These are phyloP conservation scores for Apis mellifera DNA, from an alignment of 1,140 invertebrate genomes.

Conservation along the genomic window DNA sequence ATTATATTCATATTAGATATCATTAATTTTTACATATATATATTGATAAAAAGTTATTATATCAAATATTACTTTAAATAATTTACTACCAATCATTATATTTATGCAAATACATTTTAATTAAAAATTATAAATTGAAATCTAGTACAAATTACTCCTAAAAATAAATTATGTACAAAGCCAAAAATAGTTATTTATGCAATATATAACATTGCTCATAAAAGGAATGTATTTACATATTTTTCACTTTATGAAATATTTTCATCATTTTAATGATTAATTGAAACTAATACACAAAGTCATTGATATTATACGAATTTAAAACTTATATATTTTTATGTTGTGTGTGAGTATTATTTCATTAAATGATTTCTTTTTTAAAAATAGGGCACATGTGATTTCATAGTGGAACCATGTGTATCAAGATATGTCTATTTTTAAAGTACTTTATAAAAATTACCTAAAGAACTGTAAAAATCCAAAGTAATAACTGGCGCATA, in stretches of 20 bases:
- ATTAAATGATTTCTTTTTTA: not conserved
- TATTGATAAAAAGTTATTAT: slow-evolving; percentile 6
- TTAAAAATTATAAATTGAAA: slow-evolving; percentile 5
- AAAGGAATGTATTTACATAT: slow-evolving; percentile 50
- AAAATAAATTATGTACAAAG: slow-evolving; percentile 36
- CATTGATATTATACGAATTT: not conserved
- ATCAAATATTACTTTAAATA: slow-evolving; percentile 9
- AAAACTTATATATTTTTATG: not conserved
- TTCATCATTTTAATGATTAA: slow-evolving; percentile 1
- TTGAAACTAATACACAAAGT: not conserved
- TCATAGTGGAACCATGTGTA: slow-evolving; percentile 22
- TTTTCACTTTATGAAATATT: slow-evolving; percentile 14
- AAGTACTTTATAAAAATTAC: slow-evolving; percentile 22
- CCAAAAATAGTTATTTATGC: slow-evolving; percentile 28
- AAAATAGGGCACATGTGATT: slow-evolving; percentile 1
- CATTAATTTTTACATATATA: slow-evolving; percentile 19
- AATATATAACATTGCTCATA: slow-evolving; percentile 19
- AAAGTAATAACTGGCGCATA: slow-evolving; percentile 37
- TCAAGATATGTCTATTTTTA: slow-evolving; percentile 23
- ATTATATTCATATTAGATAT: not conserved
- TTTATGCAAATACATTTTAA: not conserved
- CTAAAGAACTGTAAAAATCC: slow-evolving; percentile 29
- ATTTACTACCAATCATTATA: not conserved
- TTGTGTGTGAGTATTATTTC: not conserved
- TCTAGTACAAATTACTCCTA: slow-evolving; percentile 32